Conservation (phyloP, 2,113 vertebrate species). For the Heptranchias perlo region DNA sequence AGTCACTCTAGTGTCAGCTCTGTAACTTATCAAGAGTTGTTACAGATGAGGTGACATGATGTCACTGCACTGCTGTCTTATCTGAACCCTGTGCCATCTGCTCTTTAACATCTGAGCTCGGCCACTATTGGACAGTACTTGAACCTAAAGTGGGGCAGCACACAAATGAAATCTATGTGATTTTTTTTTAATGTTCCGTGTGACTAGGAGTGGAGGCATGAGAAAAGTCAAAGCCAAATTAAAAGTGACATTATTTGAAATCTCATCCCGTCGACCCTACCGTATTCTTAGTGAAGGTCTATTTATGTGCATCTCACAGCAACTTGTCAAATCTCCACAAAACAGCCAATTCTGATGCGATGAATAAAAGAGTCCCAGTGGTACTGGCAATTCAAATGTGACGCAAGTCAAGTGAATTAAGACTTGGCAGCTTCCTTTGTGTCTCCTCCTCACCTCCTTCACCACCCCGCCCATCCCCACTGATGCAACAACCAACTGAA, state of each 20-base stretch:
- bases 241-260: neutral
- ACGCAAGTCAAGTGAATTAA: neutral
- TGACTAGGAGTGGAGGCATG: neutral
- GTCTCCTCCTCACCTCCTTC: neutral
- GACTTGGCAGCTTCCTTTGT: constrained; percentile 23
- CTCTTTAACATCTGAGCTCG: neutral
- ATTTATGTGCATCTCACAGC: constrained; percentile 4
- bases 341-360: constrained; percentile 17
- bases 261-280: neutral
- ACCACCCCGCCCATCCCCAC: neutral
- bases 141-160: neutral
- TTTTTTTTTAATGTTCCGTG: neutral
- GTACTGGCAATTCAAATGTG: neutral
- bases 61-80: neutral
- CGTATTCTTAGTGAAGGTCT: neutral
- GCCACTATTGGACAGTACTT: neutral
- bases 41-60: neutral
- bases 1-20: neutral
- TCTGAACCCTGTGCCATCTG: neutral
- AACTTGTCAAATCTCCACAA: neutral
- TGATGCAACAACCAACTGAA: neutral
- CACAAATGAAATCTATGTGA: neutral
- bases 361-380: neutral
- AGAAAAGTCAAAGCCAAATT: neutral
- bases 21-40: neutral